Evolutionary conservation across 2,797 vertebrate genomes (phyloP).

Genomic region (Echeneis naucrates): DNA sequence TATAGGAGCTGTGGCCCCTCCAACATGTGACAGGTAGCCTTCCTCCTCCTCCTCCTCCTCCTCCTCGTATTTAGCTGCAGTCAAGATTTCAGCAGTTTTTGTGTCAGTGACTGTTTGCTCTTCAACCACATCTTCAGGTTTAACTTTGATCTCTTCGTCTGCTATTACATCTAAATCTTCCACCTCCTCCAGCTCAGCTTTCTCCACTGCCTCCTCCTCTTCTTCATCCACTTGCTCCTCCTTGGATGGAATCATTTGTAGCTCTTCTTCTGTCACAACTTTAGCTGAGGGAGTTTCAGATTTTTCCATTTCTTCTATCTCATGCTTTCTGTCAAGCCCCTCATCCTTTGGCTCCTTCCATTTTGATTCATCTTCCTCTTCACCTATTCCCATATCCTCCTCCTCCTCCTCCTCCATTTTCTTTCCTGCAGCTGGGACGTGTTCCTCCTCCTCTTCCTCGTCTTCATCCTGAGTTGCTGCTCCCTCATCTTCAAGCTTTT

Average conservation of each 20-base stretch:
- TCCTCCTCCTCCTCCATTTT: conserved; percentile 69
- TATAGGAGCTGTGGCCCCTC: conserved; percentile 75
- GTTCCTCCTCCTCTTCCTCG: conserved; percentile 80
- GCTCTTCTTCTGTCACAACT: conserved; percentile 61
- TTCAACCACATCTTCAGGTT: conserved; percentile 69
- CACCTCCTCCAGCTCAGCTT: conserved; percentile 92
- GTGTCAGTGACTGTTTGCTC: conserved; percentile 56
- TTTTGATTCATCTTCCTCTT: conserved; percentile 86
- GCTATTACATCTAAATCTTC: conserved; percentile 88
- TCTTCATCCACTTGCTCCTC: conserved; percentile 74
- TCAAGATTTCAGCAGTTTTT: conserved; percentile 52
- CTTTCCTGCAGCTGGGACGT: conserved; percentile 59
- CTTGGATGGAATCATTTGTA: conserved; percentile 73
- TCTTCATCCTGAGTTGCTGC: conserved; percentile 83
- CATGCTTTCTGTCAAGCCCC: conserved; percentile 81
- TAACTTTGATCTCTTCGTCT: conserved; percentile 85
- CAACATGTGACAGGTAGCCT: conserved; percentile 78
- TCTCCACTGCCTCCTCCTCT: conserved; percentile 88
- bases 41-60: conserved; percentile 79
- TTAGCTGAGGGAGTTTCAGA: conserved; percentile 62
- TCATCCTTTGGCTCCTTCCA: conserved; percentile 83
- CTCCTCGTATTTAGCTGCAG: conserved; percentile 64
- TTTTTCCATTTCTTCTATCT: conserved; percentile 87
- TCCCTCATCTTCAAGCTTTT: conserved; percentile 84
- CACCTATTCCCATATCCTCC: conserved; percentile 84